Percentiles rank a stretch among this genome's conserved stretches.
Evolutionary conservation across 2,113 vertebrate genomes (phyloP).

Genomic region (Tachysurus fulvidraco): DNA sequence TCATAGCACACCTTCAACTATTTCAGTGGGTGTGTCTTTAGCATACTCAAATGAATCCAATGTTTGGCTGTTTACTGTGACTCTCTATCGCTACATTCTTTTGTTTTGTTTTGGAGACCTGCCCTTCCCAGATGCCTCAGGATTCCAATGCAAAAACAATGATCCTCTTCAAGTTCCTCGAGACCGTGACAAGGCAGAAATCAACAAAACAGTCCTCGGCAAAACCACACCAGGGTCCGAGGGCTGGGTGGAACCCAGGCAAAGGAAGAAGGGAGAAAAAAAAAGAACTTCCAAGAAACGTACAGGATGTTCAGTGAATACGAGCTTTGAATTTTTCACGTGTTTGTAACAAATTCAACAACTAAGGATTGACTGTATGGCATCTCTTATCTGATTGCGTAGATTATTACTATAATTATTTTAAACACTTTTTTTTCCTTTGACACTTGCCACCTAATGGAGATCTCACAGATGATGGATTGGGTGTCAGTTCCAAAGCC

Average conservation of each 20-base stretch:
- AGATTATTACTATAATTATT: not conserved
- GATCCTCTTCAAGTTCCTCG: conserved; percentile 35
- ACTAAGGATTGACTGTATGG: not conserved
- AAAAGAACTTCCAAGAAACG: not conserved
- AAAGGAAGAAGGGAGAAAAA: not conserved
- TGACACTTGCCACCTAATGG: not conserved
- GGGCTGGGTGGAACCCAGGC: conserved; percentile 41
- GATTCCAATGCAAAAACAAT: conserved; percentile 28
- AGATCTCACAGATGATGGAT: not conserved
- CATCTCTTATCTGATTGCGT: not conserved
- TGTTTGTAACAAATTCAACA: not conserved
- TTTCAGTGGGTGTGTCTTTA: not conserved
- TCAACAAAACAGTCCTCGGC: conserved; percentile 27
- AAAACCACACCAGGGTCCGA: conserved; percentile 37
- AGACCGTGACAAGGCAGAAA: conserved; percentile 40
- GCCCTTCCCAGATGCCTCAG: conserved; percentile 5
- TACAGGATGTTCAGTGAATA: conserved; percentile 14
- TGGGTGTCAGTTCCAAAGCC: not conserved
- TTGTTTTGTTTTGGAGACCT: conserved; percentile 11
- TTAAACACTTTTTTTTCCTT: not conserved
- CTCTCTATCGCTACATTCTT: not conserved
- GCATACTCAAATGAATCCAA: not conserved
- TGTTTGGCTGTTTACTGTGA: not conserved
- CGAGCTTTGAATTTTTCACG: not conserved
- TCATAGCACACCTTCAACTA: not conserved